Percentiles rank a stretch among this genome's conserved stretches.
These are phyloP conservation scores for Paralichthys olivaceus DNA, from an alignment of 2,113 vertebrate genomes.

Conservation along the genomic window DNA sequence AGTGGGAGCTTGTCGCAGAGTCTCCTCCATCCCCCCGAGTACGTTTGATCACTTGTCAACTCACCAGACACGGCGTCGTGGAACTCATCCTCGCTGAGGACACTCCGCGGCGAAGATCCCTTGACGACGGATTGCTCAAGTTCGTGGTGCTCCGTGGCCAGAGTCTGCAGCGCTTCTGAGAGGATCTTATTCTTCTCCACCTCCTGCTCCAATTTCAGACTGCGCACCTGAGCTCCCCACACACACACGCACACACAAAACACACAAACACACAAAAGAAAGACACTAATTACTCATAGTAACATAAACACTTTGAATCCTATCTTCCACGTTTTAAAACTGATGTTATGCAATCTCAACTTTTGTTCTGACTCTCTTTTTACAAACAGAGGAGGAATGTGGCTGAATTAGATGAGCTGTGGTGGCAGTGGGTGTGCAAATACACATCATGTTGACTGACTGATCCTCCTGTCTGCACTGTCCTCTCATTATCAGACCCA, in stretches of 20 bases:
- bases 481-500: constrained; percentile 50
- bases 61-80: constrained; percentile 95
- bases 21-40: constrained; percentile 27
- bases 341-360: not conserved
- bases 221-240: constrained; percentile 87
- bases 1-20: constrained; percentile 43
- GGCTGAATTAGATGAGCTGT: not conserved
- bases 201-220: constrained; percentile 95
- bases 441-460: constrained; percentile 42
- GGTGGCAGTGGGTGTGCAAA: constrained; percentile 22
- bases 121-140: constrained; percentile 93
- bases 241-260: constrained; percentile 39
- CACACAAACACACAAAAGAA: constrained; percentile 26
- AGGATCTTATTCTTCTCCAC: constrained; percentile 97
- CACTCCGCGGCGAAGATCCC: constrained; percentile 87
- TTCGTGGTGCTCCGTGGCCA: constrained; percentile 96
- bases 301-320: constrained; percentile 8
- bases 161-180: constrained; percentile 93
- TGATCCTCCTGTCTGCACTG: constrained; percentile 24
- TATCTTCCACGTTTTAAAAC: constrained; percentile 3
- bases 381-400: not conserved
- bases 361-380: constrained; percentile 13
- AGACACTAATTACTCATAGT: constrained; percentile 39
- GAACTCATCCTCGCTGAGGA: constrained; percentile 95
- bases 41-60: constrained; percentile 55